Conservation (phyloP, 2,113 vertebrate species). For the Lutjanus erythropterus region DNA sequence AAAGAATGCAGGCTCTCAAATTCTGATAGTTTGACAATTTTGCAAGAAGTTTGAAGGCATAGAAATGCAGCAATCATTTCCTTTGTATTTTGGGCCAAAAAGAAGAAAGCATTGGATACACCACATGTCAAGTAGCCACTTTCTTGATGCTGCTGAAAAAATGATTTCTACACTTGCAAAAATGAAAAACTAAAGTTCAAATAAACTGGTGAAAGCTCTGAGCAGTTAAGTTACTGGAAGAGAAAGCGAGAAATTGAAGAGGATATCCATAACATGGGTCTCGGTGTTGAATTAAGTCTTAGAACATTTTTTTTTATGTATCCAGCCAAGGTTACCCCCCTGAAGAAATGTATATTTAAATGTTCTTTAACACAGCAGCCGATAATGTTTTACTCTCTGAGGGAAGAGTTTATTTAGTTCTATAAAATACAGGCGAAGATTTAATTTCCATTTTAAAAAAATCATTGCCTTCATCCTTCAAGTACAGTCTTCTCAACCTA, state of each 20-base stretch:
- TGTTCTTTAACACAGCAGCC: conserved; percentile 9
- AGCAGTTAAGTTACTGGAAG: conserved; percentile 33
- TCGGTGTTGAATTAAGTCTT: conserved; percentile 28
- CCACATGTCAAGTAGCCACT: conserved; percentile 12
- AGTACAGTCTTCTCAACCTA: not conserved
- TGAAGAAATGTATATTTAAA: conserved; percentile 39
- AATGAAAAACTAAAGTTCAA: conserved; percentile 35
- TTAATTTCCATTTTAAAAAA: not conserved
- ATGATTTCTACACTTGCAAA: not conserved
- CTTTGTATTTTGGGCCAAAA: conserved; percentile 25
- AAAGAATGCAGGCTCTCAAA: not conserved
- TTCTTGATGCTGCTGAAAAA: conserved; percentile 1
- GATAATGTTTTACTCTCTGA: conserved; percentile 11
- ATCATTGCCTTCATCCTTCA: not conserved
- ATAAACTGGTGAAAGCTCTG: conserved; percentile 33
- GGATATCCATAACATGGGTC: conserved; percentile 41
- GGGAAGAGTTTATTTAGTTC: conserved; percentile 16
- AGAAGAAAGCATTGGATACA: not conserved
- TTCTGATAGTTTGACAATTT: conserved; percentile 12
- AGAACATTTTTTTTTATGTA: conserved; percentile 14
- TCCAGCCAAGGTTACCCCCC: conserved; percentile 22
- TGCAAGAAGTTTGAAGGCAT: conserved; percentile 1
- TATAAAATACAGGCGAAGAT: conserved; percentile 7
- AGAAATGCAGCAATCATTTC: not conserved
- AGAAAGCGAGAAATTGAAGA: conserved; percentile 18